A percentile compares a stretch with the other conserved stretches of the same genome.
These are phyloP conservation scores for Tarsius wallacei DNA, from an alignment of 2,797 vertebrate genomes.

Conservation along the genomic window DNA sequence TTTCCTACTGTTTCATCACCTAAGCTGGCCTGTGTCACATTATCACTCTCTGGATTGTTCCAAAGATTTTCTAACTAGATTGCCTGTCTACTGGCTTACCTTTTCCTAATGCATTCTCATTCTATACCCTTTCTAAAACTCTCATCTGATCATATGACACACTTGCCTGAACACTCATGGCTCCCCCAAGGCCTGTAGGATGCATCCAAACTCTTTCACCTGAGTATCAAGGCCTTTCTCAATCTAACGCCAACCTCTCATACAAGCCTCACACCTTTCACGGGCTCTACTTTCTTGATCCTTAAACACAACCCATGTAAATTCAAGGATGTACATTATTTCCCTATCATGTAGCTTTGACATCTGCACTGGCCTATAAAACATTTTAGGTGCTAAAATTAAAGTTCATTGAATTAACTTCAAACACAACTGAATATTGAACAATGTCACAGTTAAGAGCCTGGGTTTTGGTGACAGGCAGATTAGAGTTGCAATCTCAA, in stretches of 20 bases:
- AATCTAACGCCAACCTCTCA: background rate
- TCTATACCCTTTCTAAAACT: background rate
- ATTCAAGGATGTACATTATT: background rate
- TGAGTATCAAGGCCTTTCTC: background rate
- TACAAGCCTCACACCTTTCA: background rate
- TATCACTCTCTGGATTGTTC: background rate
- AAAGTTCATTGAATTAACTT: background rate
- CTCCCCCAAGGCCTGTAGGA: background rate
- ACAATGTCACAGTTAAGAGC: background rate
- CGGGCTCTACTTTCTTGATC: background rate
- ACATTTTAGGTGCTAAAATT: background rate
- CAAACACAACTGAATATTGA: background rate
- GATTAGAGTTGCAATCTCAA: slow-evolving; percentile 11
- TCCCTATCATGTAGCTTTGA: background rate
- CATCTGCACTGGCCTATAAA: background rate
- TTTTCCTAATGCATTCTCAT: background rate
- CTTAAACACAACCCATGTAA: background rate
- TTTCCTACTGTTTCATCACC: background rate
- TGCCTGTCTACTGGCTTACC: background rate
- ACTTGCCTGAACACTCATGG: background rate
- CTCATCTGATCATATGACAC: background rate
- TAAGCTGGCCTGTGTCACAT: background rate
- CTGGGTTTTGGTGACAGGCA: background rate
- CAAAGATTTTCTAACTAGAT: background rate
- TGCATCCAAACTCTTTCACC: background rate